Base-by-base conservation (phyloP, 2,797 vertebrate genomes). In the Cossypha dichroa region DNA sequence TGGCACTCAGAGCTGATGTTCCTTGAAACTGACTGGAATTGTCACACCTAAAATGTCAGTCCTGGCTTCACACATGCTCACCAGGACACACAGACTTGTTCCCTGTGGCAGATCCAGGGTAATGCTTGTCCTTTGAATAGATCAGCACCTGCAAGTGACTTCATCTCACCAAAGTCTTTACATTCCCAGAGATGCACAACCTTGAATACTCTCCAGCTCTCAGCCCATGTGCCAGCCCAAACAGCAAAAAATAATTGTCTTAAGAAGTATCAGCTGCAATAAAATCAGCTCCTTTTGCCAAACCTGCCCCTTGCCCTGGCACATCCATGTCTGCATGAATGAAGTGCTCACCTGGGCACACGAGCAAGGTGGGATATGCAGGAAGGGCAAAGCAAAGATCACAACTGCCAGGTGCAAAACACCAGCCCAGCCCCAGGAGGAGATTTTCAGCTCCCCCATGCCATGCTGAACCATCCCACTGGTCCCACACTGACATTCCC, bases 251-350 rank as follows among this genome's bases (percentile, higher is more conserved):
- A 64, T 22, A 7, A 1, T 15, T 23, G 8, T 34, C 22, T 26
- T 64, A 43, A 74, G 31, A 38, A 41, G 13, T 7, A 73, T 19
- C 41, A 55, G n/a, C 52, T 62, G 45, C 87, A 59, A 64, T 19
- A 59, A 69, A 83, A 11, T 13, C 52, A 56, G 4, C 9, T 73
- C 3, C 6, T 87, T 55, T 19, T 43, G 51, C 9, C 70, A 87
- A 70, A 78, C 38, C 49, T 49, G 26, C 20, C 13, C 33, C 58
- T 67, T 6, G 14, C 15, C 64, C 64, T 18, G 6, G 48, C 75
- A 66, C 0, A 2, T 29, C 36, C 29, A 3, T 8, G 15, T 34
- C 70, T 10, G 1, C 23, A 6, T 0, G 16, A 19, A 45, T 0
- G 3, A 28, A 59, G n/a, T 0, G 2, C 66, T 45, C n/a, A 54